Evolutionary conservation across 2,113 vertebrate species (phyloP).

Genomic region (Anolis carolinensis): DNA sequence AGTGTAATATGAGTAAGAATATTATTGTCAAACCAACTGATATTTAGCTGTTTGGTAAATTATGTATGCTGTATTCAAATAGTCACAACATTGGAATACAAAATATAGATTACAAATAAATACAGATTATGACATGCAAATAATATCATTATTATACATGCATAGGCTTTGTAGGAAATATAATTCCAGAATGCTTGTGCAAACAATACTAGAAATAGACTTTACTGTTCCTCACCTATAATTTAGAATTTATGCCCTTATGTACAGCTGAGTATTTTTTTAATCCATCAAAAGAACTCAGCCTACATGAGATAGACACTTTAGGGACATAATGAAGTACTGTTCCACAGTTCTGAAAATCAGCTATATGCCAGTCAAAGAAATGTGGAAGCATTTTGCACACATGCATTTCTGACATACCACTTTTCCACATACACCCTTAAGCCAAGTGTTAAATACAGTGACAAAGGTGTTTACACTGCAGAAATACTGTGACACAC

Average conservation of each 20-base stretch:
- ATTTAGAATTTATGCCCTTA: not conserved
- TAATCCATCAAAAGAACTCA: not conserved
- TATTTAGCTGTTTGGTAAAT: not conserved
- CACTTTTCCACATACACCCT: not conserved
- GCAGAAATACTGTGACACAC: slow-evolving; percentile 31
- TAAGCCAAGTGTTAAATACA: slow-evolving; percentile 33
- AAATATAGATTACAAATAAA: not conserved
- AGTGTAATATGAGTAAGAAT: not conserved
- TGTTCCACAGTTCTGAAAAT: slow-evolving; percentile 10
- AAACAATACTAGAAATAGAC: not conserved
- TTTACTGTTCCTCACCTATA: not conserved
- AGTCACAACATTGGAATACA: not conserved
- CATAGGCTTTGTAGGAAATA: not conserved
- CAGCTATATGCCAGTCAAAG: not conserved
- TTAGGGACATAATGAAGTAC: not conserved
- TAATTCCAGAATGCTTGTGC: not conserved
- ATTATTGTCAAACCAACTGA: not conserved
- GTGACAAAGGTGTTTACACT: not conserved
- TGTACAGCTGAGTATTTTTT: not conserved
- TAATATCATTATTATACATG: not conserved
- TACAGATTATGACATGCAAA: not conserved
- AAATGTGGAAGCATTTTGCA: not conserved
- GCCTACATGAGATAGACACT: accelerated
- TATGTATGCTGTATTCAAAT: not conserved
- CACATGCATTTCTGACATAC: not conserved